Conservation (phyloP, 2,797 vertebrate species). For the Apogon hyalosoma region DNA sequence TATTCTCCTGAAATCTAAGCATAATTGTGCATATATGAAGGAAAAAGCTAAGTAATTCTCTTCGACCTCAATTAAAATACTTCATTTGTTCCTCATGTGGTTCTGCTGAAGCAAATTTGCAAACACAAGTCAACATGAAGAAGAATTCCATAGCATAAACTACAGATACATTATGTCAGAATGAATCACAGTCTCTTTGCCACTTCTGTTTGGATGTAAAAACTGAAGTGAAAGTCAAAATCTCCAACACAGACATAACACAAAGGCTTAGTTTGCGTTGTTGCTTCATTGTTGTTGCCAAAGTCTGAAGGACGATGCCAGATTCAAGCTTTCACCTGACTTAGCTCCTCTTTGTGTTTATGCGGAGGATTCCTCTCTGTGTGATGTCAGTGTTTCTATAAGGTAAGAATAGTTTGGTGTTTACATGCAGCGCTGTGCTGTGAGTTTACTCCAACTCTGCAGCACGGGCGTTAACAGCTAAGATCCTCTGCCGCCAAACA, state of each 20-base stretch:
- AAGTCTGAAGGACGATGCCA: constrained; percentile 1
- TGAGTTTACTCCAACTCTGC: background rate
- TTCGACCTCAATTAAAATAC: too few species aligned
- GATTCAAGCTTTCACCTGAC: constrained; percentile 25
- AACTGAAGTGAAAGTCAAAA: background rate
- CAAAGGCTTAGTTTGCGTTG: background rate
- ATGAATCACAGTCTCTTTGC: too few species aligned
- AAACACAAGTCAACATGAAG: too few species aligned
- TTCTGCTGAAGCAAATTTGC: too few species aligned
- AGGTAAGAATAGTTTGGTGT: background rate
- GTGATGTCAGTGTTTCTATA: constrained; percentile 44
- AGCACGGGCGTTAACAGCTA: constrained; percentile 7
- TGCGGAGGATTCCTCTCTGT: constrained; percentile 17
- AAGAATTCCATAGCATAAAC: too few species aligned
- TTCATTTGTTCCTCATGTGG: too few species aligned
- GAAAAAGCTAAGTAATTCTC: too few species aligned
- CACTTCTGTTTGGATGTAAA: background rate
- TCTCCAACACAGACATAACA: background rate
- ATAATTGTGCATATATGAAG: too few species aligned
- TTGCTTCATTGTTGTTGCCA: constrained; percentile 7
- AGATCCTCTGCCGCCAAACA: constrained; percentile 36
- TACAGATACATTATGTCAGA: too few species aligned
- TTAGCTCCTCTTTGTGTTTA: constrained; percentile 23
- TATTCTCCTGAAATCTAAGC: too few species aligned
- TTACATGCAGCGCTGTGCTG: constrained; percentile 19